These are phyloP conservation scores for Calypte anna DNA, from an alignment of 2,113 vertebrate species.

Conservation along the genomic window DNA sequence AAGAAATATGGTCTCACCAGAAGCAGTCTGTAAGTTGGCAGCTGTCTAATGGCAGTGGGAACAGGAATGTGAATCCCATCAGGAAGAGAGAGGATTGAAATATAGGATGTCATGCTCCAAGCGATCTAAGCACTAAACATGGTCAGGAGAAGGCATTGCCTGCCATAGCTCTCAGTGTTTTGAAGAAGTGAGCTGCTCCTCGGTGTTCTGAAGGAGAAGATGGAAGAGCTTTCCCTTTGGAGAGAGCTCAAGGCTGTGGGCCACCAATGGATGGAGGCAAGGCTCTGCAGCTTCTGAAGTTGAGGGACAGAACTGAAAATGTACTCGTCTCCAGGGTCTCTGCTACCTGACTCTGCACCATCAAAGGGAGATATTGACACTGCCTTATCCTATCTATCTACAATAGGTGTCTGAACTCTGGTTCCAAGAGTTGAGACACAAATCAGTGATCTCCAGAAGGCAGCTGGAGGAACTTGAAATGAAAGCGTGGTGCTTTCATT, in stretches of 20 bases:
- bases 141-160: not conserved
- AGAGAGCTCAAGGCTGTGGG: not conserved
- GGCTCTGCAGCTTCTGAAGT: fast-evolving
- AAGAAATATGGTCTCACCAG: not conserved
- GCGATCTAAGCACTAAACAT: not conserved
- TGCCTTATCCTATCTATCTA: not conserved
- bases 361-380: fast-evolving
- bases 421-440: not conserved
- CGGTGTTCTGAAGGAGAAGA: not conserved
- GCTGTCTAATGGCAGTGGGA: not conserved
- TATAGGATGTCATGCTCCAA: not conserved
- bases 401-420: not conserved
- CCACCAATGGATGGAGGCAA: fast-evolving
- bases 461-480: not conserved
- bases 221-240: not conserved
- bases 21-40: not conserved
- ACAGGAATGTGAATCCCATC: not conserved
- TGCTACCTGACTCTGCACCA: not conserved
- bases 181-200: not conserved
- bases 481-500: not conserved
- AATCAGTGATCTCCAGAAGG: not conserved
- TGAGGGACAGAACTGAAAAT: not conserved
- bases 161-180: not conserved
- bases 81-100: not conserved
- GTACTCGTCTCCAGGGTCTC: not conserved